Evolutionary conservation across 92 coral and sea anemone species (phyloP).

Genomic region (Palythoa grandis): DNA sequence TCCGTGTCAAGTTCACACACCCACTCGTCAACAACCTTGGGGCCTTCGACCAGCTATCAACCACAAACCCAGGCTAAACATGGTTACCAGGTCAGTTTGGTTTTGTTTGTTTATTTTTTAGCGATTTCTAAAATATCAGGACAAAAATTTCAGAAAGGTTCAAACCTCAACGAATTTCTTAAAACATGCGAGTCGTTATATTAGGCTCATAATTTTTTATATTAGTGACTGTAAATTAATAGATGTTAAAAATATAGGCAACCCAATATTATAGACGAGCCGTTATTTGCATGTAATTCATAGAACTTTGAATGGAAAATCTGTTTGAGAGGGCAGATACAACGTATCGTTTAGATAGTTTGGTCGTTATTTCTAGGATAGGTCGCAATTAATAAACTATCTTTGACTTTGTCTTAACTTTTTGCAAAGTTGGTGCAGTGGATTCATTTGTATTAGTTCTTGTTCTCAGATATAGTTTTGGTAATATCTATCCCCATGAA

Average conservation of each 20-base stretch:
- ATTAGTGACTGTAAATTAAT: no score
- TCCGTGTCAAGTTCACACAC: background rate
- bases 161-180: background rate
- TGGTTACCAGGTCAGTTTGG: constrained; percentile 2
- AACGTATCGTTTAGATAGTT: background rate
- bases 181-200: no score
- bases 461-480: no score
- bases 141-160: background rate
- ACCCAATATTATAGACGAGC: background rate
- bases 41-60: constrained; percentile 14
- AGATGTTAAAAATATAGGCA: background rate
- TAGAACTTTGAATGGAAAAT: background rate
- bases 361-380: no score
- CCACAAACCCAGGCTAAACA: background rate
- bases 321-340: background rate
- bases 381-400: no score
- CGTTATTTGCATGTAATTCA: background rate
- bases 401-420: no score
- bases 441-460: no score
- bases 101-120: background rate
- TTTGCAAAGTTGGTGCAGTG: no score
- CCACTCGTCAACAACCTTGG: background rate
- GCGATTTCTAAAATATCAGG: background rate
- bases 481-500: no score
- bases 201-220: no score